These are phyloP conservation scores for Folsomia candida DNA, from an alignment of 2,888 invertebrate species.

Conservation along the genomic window DNA sequence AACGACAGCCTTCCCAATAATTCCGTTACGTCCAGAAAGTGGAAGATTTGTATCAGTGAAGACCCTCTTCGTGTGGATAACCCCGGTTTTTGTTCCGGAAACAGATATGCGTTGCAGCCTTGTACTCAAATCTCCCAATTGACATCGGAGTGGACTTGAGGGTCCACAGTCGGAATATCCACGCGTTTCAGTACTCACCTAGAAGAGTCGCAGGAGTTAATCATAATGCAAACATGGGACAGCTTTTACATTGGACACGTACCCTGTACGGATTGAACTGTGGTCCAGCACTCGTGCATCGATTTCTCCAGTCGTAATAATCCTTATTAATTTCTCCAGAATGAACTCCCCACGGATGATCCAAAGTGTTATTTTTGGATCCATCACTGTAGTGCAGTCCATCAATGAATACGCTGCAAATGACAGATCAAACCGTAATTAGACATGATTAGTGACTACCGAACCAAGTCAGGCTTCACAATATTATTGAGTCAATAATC, in stretches of 20 bases:
- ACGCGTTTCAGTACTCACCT: conserved; percentile 48
- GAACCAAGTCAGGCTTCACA: not conserved
- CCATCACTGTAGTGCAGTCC: conserved; percentile 85
- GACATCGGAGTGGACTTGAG: conserved; percentile 55
- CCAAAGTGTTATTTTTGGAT: conserved; percentile 56
- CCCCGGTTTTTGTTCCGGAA: conserved; percentile 69
- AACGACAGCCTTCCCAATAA: conserved; percentile 78
- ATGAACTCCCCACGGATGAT: conserved; percentile 76
- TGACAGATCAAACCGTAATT: conserved; percentile 1
- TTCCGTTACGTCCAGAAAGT: conserved; percentile 69
- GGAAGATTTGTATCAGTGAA: conserved; percentile 77
- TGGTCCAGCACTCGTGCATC: conserved; percentile 75
- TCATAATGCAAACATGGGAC: no score
- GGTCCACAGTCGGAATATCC: conserved; percentile 54
- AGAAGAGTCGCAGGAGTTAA: not conserved
- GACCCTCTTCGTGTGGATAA: conserved; percentile 67
- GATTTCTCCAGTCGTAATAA: conserved; percentile 83
- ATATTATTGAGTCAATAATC: no score
- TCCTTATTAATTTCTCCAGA: conserved; percentile 75
- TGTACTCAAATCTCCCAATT: conserved; percentile 68
- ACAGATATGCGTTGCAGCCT: conserved; percentile 62
- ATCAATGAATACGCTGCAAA: conserved; percentile 70
- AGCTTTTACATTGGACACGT: conserved; percentile 11
- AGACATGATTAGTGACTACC: not conserved
- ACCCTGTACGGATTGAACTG: conserved; percentile 77